Percentiles rank a stretch among this genome's conserved stretches.
These are phyloP conservation scores for Protosalanx chinensis DNA, from an alignment of 2,797 vertebrate genomes.

Conservation along the genomic window DNA sequence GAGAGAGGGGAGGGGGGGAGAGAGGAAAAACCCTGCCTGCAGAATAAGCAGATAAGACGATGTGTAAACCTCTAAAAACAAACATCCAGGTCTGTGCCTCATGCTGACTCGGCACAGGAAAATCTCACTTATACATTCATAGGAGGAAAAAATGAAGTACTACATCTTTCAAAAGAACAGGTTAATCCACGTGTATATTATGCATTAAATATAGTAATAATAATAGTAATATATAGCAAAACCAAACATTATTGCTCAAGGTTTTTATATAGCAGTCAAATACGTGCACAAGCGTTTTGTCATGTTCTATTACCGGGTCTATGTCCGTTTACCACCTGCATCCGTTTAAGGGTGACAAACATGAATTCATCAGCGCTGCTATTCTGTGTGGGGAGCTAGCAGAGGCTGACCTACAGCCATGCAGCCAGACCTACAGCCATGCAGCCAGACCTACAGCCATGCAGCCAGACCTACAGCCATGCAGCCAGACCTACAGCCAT, in stretches of 20 bases:
- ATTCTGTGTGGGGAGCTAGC: slow-evolving; percentile 22
- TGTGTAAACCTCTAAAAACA: slow-evolving; percentile 21
- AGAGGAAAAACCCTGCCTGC: not conserved
- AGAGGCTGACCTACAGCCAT: not conserved
- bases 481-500: not conserved
- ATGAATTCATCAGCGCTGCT: slow-evolving; percentile 24
- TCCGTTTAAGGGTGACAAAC: slow-evolving; percentile 24
- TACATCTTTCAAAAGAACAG: too few relatives aligned
- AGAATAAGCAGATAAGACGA: slow-evolving; percentile 45
- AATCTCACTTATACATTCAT: not conserved
- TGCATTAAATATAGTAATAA: too few relatives aligned
- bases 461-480: not conserved
- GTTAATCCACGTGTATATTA: too few relatives aligned
- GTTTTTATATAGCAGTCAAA: not conserved
- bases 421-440: not conserved
- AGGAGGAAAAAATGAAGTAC: not conserved
- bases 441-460: not conserved
- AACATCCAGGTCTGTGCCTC: slow-evolving; percentile 14
- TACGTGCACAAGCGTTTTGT: slow-evolving; percentile 4
- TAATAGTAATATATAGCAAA: not conserved
- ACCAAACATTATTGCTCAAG: slow-evolving; percentile 2
- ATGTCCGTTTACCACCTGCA: slow-evolving; percentile 22
- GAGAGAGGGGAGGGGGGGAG: not conserved
- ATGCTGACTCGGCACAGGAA: slow-evolving; percentile 17
- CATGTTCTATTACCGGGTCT: slow-evolving; percentile 20